phyloP scores from a whole-genome alignment of 2,888 invertebrate genomes.

The Ectemnius cavifrons region DNA sequence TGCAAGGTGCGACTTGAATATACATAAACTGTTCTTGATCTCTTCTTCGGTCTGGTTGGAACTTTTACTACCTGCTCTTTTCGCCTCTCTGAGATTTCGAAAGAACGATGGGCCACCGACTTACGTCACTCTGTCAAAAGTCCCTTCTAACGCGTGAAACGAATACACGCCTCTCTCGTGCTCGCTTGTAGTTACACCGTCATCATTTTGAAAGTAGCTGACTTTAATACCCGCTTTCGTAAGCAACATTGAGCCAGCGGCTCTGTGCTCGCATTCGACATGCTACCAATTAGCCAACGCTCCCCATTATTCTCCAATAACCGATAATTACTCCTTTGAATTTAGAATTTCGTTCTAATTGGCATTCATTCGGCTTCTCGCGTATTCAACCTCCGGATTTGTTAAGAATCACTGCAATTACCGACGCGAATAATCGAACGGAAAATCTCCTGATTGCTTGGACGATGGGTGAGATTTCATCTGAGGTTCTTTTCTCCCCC shows the following conservation, averaged over 20 bases:
- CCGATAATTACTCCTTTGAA: neutral
- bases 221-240: slow-evolving; percentile 4
- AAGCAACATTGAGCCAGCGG: neutral
- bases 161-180: neutral
- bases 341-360: neutral
- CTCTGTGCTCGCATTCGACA: neutral
- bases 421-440: slow-evolving; percentile 11
- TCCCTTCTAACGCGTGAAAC: slow-evolving; percentile 11
- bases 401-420: too few species aligned
- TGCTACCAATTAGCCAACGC: neutral
- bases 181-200: neutral
- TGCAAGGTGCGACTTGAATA: slow-evolving; percentile 4
- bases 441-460: slow-evolving; percentile 29
- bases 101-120: slow-evolving; percentile 10
- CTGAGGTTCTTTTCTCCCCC: slow-evolving; percentile 28
- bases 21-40: slow-evolving; percentile 39
- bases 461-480: slow-evolving; percentile 43
- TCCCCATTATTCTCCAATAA: neutral
- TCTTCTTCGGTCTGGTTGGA: slow-evolving; percentile 22
- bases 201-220: slow-evolving; percentile 1
- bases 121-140: neutral
- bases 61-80: slow-evolving; percentile 39
- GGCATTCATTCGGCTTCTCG: too few species aligned
- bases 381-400: too few species aligned
- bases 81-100: neutral